Percentiles rank a stretch among this genome's conserved stretches.
These are phyloP conservation scores for Hydropsyche tenuis DNA, from an alignment of 1,140 invertebrate species.

Conservation along the genomic window DNA sequence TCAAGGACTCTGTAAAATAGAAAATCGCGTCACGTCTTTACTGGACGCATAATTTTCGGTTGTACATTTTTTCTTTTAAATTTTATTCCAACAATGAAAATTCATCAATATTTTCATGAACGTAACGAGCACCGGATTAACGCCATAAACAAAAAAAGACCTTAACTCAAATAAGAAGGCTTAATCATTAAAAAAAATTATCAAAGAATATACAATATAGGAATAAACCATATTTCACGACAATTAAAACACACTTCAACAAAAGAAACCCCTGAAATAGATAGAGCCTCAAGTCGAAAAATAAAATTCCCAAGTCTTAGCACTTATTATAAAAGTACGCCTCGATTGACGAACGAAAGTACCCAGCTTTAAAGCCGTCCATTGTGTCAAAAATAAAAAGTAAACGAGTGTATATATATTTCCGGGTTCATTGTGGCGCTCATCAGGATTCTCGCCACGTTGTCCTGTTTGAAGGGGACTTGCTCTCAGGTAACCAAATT, in stretches of 20 bases:
- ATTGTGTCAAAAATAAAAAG: no score
- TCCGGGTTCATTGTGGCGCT: constrained; percentile 12
- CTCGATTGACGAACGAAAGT: no score
- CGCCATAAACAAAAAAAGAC: neutral
- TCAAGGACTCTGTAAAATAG: neutral
- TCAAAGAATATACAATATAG: no score
- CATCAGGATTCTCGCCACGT: constrained; percentile 23
- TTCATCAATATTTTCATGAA: no score
- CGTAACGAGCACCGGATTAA: neutral
- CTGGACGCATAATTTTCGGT: constrained; percentile 2
- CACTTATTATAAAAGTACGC: no score
- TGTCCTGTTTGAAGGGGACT: constrained; percentile 30
- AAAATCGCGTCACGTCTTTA: constrained; percentile 12
- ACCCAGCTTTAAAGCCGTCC: no score
- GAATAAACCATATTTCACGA: no score
- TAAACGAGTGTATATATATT: neutral
- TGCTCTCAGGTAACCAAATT: constrained; percentile 32
- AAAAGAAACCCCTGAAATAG: no score
- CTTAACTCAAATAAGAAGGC: neutral
- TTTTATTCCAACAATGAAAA: neutral
- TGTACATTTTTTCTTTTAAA: neutral
- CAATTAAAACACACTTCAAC: no score
- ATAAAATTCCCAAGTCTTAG: no score
- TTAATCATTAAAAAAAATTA: no score
- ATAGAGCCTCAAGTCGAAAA: no score